Evolutionary conservation across 1,140 invertebrate species (phyloP).

Genomic region (Laupala kohalensis): DNA sequence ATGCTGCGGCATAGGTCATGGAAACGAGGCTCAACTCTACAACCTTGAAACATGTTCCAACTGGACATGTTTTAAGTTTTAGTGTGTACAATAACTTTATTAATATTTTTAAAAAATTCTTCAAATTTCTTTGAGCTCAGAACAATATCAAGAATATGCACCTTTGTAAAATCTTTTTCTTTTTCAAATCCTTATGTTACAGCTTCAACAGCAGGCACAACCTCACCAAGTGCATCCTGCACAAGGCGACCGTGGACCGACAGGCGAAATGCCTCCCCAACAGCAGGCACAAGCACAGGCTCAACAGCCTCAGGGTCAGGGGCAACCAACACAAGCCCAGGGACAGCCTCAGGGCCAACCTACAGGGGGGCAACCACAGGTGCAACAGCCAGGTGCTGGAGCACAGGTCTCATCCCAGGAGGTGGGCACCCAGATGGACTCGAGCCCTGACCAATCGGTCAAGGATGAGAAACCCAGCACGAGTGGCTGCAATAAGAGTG

Average conservation of each 20-base stretch:
- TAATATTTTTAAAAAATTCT: not conserved
- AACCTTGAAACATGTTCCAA: too few species aligned
- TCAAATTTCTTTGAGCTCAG: too few species aligned
- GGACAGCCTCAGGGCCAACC: constrained; percentile 18
- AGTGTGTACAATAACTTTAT: not conserved
- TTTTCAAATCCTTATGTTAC: not conserved
- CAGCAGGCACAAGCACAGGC: constrained; percentile 24
- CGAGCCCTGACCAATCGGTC: not conserved
- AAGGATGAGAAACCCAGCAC: constrained; percentile 12
- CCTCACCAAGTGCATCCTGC: not conserved
- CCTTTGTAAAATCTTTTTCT: too few species aligned
- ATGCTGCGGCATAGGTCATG: too few species aligned
- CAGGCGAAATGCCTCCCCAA: not conserved
- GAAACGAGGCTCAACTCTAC: too few species aligned
- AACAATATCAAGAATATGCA: too few species aligned
- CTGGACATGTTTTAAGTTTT: not conserved
- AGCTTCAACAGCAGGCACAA: not conserved
- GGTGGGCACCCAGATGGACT: constrained; percentile 14
- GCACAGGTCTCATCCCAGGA: constrained; percentile 10
- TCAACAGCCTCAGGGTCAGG: constrained; percentile 29
- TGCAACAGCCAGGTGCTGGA: constrained; percentile 19
- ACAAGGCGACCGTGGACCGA: not conserved
- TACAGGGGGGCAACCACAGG: constrained; percentile 19
- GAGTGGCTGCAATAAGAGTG: constrained; percentile 9
- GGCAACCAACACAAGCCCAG: too few species aligned